Conservation (phyloP, 2,888 invertebrate genomes). For the Plebejus anna region DNA sequence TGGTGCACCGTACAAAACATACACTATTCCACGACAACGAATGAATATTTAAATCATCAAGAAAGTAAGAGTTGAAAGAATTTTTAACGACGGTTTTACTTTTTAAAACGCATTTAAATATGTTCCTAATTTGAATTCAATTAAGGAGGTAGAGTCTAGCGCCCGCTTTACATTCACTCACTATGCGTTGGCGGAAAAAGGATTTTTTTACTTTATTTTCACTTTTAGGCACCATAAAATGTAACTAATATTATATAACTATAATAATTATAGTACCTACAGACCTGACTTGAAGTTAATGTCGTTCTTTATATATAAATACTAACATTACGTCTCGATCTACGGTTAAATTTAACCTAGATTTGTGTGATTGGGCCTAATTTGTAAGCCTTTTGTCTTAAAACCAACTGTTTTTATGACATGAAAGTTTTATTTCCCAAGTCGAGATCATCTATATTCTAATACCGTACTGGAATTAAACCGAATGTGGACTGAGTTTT, state of each 20-base stretch:
- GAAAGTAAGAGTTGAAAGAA: constrained; percentile 28
- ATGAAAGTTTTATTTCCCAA: neutral
- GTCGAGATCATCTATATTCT: neutral
- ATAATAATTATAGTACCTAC: too few relatives aligned
- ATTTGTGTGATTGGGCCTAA: neutral
- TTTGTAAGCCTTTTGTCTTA: neutral
- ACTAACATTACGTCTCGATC: neutral
- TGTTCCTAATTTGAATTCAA: constrained; percentile 14
- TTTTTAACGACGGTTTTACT: constrained; percentile 26
- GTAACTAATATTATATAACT: too few relatives aligned
- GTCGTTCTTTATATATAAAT: neutral
- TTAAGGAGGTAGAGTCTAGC: neutral
- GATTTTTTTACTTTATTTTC: neutral
- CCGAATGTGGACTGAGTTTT: constrained; percentile 25
- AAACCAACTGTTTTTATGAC: neutral
- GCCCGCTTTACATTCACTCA: neutral
- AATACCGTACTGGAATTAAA: constrained; percentile 29
- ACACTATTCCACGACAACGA: constrained; percentile 58
- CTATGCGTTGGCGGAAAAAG: neutral
- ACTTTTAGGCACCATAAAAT: neutral
- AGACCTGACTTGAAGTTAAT: neutral
- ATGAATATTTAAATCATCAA: constrained; percentile 55
- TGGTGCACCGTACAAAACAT: constrained; percentile 25
- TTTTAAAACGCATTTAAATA: constrained; percentile 7
- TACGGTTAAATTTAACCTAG: neutral